Conservation (phyloP, 2,888 invertebrate species). For the Ceratothoa steindachneri region DNA sequence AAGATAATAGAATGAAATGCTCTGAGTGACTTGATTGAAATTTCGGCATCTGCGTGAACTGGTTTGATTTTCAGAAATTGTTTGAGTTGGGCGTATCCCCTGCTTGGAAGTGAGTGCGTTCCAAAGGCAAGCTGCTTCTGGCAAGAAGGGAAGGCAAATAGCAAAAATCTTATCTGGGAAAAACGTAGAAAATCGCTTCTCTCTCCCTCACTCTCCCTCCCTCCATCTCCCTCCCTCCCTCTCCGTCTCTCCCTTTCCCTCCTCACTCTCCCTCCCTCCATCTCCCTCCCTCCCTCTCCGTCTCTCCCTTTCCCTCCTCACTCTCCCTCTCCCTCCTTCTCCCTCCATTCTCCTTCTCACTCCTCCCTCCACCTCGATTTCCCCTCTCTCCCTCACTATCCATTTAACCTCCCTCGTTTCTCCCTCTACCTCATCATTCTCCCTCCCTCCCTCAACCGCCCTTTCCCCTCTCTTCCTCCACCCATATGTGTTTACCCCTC, state of each 20-base stretch:
- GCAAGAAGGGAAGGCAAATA: no score
- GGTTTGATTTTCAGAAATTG: no score
- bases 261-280: not conserved
- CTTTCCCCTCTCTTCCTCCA: not conserved
- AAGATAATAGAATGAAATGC: no score
- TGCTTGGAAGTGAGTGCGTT: no score
- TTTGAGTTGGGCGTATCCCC: no score
- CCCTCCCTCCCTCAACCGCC: not conserved
- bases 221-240: not conserved
- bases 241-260: not conserved
- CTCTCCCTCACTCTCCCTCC: not conserved
- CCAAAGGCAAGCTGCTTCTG: no score
- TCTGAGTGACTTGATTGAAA: no score
- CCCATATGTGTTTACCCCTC: not conserved
- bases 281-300: not conserved
- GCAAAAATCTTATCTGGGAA: no score
- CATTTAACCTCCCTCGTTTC: not conserved
- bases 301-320: not conserved
- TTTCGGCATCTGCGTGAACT: no score
- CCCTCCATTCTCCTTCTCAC: no score
- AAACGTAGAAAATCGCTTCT: not conserved
- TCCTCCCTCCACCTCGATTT: not conserved
- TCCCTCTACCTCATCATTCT: not conserved
- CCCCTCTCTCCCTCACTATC: not conserved
- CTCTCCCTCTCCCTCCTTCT: not conserved